Conservation (phyloP, 2,797 vertebrate genomes). For the Neosilurus hyrtlii region DNA sequence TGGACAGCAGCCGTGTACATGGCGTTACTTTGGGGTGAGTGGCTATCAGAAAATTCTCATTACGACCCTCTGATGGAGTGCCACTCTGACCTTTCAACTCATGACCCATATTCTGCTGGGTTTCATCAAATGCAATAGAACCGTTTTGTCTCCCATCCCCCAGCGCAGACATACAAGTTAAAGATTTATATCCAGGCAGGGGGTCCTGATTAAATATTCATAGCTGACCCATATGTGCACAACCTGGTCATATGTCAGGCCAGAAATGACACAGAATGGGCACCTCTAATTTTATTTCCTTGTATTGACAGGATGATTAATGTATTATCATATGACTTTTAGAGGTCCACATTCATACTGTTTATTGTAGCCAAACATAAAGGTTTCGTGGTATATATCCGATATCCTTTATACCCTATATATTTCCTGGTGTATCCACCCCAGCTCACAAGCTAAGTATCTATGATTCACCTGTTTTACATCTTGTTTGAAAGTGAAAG, state of each 20-base stretch:
- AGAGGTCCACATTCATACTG: background rate
- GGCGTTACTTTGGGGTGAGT: constrained; percentile 22
- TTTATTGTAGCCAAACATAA: no score
- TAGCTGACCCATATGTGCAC: constrained; percentile 49
- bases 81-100: constrained; percentile 33
- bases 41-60: constrained; percentile 28
- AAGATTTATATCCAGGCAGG: constrained; percentile 64
- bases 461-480: no score
- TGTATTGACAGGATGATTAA: background rate
- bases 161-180: constrained; percentile 46
- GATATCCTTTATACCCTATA: no score
- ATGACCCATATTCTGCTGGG: background rate
- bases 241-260: constrained; percentile 26
- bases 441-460: no score
- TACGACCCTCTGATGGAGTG: constrained; percentile 14
- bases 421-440: no score
- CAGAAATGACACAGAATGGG: constrained; percentile 23
- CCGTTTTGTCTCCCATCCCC: constrained; percentile 24
- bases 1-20: background rate
- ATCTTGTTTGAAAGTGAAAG: no score
- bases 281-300: constrained; percentile 8
- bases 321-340: background rate
- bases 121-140: constrained; percentile 25
- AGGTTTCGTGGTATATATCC: no score
- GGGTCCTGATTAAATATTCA: constrained; percentile 62